Percentiles rank a stretch among this genome's conserved stretches.
These are phyloP conservation scores for Caranx ignobilis DNA, from an alignment of 2,113 vertebrate species.

Conservation along the genomic window DNA sequence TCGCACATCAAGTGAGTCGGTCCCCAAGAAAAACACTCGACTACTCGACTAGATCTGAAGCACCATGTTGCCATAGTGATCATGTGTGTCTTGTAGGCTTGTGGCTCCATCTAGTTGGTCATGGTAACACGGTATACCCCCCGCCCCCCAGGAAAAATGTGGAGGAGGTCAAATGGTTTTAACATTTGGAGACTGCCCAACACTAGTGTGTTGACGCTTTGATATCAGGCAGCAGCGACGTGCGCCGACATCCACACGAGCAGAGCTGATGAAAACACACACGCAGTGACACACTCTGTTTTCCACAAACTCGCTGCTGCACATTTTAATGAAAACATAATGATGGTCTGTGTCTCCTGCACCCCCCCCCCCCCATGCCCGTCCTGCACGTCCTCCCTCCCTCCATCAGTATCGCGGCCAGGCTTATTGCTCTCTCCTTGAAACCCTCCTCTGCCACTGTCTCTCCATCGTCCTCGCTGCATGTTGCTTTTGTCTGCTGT, in stretches of 20 bases:
- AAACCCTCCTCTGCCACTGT: background rate
- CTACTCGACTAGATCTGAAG: no score
- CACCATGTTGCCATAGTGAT: no score
- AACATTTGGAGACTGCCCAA: no score
- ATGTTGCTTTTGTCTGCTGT: conserved; percentile 31
- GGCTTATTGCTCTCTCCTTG: background rate
- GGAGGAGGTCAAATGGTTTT: no score
- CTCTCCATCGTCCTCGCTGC: background rate
- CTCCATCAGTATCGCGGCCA: background rate
- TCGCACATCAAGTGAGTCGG: no score
- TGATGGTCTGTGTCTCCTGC: background rate
- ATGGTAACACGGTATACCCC: no score
- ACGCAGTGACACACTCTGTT: background rate
- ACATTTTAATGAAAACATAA: background rate
- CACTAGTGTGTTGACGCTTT: no score
- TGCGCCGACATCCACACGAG: background rate
- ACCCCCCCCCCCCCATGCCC: background rate
- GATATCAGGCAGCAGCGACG: no score
- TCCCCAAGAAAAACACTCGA: no score
- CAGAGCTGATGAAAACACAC: background rate
- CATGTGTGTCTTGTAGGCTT: no score
- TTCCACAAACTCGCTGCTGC: background rate
- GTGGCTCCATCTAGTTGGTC: no score
- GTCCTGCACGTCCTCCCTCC: background rate
- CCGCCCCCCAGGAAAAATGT: no score